Evolutionary conservation across 2,797 vertebrate genomes (phyloP).

Genomic region (Caiman crocodilus): DNA sequence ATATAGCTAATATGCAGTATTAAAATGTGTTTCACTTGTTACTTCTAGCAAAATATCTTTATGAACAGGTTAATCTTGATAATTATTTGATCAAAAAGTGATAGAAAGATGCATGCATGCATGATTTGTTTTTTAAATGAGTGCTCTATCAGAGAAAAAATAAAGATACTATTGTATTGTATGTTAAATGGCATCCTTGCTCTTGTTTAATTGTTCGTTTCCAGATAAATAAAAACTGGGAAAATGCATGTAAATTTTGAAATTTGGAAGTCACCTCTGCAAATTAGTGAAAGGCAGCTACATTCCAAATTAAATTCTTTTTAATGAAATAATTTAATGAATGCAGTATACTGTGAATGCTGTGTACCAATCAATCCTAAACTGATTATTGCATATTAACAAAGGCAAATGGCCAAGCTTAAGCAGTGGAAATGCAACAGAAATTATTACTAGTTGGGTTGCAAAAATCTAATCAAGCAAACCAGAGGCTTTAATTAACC

Average conservation of each 20-base stretch:
- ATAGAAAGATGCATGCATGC: neutral
- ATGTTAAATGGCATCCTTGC: neutral
- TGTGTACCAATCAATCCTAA: neutral
- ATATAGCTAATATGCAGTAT: neutral
- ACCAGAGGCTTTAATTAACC: neutral
- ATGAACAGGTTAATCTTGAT: neutral
- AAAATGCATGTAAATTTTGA: neutral
- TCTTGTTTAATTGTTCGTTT: neutral
- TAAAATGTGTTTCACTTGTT: slow-evolving; percentile 1
- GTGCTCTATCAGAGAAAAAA: slow-evolving; percentile 6
- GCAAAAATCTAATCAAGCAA: neutral
- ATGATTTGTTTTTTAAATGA: neutral
- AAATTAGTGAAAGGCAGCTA: neutral
- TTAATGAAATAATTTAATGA: neutral
- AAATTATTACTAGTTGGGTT: neutral
- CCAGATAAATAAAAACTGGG: neutral
- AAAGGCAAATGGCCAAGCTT: neutral
- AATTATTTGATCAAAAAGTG: neutral
- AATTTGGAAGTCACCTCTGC: neutral
- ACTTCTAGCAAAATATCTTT: neutral
- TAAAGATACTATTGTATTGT: neutral
- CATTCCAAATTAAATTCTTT: neutral
- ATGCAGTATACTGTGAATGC: neutral
- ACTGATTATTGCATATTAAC: neutral
- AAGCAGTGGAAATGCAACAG: neutral